These are phyloP conservation scores for Ochropleura plecta DNA, from an alignment of 2,888 invertebrate genomes.

Conservation along the genomic window DNA sequence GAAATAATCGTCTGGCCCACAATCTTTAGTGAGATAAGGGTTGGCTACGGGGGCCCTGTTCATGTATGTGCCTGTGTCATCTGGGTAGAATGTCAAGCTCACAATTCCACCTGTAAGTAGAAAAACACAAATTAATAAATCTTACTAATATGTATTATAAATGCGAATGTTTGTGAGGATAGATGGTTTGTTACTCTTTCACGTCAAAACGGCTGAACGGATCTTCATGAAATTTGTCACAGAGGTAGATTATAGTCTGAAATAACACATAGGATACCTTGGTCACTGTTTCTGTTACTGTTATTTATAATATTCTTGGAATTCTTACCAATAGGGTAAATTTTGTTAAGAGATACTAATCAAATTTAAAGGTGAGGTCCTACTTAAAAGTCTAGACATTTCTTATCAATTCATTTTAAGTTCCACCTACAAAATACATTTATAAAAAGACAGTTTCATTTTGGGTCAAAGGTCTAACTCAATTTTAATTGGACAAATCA, in stretches of 20 bases:
- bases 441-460: neutral
- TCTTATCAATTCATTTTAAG: neutral
- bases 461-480: neutral
- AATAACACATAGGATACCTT: too few species aligned
- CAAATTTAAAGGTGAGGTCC: neutral
- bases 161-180: too few species aligned
- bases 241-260: too few species aligned
- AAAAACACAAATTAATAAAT: neutral
- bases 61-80: conserved; percentile 68
- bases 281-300: too few species aligned
- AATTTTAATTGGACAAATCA: neutral
- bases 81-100: conserved; percentile 72
- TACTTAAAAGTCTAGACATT: conserved; percentile 1
- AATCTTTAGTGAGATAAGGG: conserved; percentile 80
- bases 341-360: neutral
- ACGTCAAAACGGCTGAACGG: too few species aligned
- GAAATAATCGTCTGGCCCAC: conserved; percentile 87
- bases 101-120: conserved; percentile 82
- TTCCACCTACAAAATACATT: neutral
- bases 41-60: conserved; percentile 79
- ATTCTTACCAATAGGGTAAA: neutral
- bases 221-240: too few species aligned
- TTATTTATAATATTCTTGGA: neutral
- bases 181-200: too few species aligned
- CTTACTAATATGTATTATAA: too few species aligned